Conservation (phyloP, 2,113 vertebrate species). For the Cinclus cinclus region DNA sequence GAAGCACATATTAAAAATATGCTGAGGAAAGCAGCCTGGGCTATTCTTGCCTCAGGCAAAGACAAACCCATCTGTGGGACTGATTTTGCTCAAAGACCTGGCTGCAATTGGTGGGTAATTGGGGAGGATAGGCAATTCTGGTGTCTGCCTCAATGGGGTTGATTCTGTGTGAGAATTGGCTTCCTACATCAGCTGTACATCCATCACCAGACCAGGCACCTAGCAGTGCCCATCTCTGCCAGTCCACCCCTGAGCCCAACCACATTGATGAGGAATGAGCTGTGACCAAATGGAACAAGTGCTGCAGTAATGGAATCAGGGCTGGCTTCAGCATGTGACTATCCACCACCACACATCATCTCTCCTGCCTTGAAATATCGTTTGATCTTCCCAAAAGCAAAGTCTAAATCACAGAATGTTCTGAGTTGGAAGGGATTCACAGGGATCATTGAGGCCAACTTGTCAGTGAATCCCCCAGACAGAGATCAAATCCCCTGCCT, state of each 20-base stretch:
- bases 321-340: not conserved
- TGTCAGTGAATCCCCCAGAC: not conserved
- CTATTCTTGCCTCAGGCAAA: not conserved
- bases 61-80: not conserved
- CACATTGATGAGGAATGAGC: fast-evolving
- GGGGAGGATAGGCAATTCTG: not conserved
- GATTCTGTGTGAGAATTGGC: not conserved
- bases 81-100: not conserved
- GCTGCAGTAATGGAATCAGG: too few species aligned
- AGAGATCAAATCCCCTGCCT: not conserved
- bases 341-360: not conserved
- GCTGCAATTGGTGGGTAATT: not conserved
- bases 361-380: not conserved
- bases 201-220: too few species aligned
- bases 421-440: too few species aligned
- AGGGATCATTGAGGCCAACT: not conserved
- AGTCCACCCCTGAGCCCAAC: not conserved
- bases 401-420: too few species aligned
- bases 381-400: not conserved
- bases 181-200: not conserved
- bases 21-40: not conserved
- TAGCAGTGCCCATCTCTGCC: not conserved
- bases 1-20: not conserved
- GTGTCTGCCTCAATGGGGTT: too few species aligned
- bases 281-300: too few species aligned